phyloP scores from a whole-genome alignment of 2,113 vertebrate genomes.

The Xenopus tropicalis region UCB_Xtro_10.0 CM004444.2:97140001-97140500 shows the following conservation, averaged over 20 bases:
- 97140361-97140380: conserved; percentile 7
- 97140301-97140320: neutral
- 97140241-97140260: neutral
- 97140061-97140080: too few species aligned
- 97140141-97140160: neutral
- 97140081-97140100: too few species aligned
- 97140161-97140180: neutral
- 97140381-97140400: conserved; percentile 9
- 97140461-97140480: neutral
- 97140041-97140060: too few species aligned
- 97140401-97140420: conserved; percentile 3
- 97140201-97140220: neutral
- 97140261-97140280: neutral
- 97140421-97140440: conserved; percentile 9
- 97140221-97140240: neutral
- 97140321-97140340: neutral
- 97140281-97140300: neutral
- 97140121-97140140: neutral
- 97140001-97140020: too few species aligned
- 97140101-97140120: neutral
- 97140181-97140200: neutral
- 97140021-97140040: too few species aligned
- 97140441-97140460: neutral
- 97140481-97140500: neutral
- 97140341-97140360: conserved; percentile 18